A percentile compares a stretch with the other conserved stretches of the same genome.
Conservation (phyloP, 2,888 invertebrate species). For the Litoditis marina region DNA sequence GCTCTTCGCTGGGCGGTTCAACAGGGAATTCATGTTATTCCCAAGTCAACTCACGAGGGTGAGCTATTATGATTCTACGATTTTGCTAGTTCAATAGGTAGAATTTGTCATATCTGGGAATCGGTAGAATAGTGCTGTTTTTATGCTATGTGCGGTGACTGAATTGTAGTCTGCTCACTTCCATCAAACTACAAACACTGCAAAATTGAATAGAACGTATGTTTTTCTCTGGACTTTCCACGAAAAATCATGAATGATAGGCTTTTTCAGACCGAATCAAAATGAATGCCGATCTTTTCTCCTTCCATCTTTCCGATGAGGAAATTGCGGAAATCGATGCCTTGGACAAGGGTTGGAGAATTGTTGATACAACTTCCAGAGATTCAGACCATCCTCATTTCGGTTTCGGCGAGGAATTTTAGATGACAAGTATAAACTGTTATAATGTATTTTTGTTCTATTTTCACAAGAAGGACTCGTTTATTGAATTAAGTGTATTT, state of each 20-base stretch:
- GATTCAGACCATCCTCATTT: slow-evolving; percentile 44
- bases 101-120: too few relatives aligned
- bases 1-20: slow-evolving; percentile 64
- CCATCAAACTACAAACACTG: too few relatives aligned
- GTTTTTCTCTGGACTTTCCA: slow-evolving; percentile 3
- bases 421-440: too few relatives aligned
- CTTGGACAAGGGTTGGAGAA: slow-evolving; percentile 35
- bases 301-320: slow-evolving; percentile 58
- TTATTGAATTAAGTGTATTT: too few relatives aligned
- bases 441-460: too few relatives aligned
- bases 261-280: slow-evolving; percentile 24
- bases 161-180: not conserved
- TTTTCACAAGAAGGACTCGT: too few relatives aligned
- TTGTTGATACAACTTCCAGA: slow-evolving; percentile 39
- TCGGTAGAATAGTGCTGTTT: too few relatives aligned
- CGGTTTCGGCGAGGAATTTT: slow-evolving; percentile 38
- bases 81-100: too few relatives aligned
- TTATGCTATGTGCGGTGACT: too few relatives aligned
- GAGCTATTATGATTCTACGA: too few relatives aligned
- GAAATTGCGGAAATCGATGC: slow-evolving; percentile 54
- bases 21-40: slow-evolving; percentile 62
- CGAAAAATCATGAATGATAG: not conserved
- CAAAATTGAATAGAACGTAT: too few relatives aligned
- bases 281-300: slow-evolving; percentile 62
- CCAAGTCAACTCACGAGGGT: slow-evolving; percentile 62